Conservation (phyloP, 1,140 invertebrate species). For the Papilio dardanus region DNA sequence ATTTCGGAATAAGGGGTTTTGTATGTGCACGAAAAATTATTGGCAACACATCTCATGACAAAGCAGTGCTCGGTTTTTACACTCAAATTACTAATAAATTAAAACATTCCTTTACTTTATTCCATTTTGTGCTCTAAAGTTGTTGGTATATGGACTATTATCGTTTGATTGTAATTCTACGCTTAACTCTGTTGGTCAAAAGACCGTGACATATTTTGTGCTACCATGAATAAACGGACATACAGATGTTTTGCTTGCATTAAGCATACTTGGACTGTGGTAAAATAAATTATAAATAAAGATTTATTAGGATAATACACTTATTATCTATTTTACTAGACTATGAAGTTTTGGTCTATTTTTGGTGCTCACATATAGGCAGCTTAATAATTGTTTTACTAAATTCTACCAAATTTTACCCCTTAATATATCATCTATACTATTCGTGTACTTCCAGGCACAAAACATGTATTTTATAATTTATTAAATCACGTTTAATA, state of each 20-base stretch:
- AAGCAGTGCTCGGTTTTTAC: neutral
- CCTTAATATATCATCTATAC: too few species aligned
- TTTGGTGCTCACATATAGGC: too few species aligned
- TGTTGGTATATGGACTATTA: constrained; percentile 13
- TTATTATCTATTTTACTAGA: neutral
- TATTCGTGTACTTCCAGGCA: too few species aligned
- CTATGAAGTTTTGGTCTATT: neutral
- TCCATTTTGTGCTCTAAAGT: constrained; percentile 39
- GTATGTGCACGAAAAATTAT: constrained; percentile 2
- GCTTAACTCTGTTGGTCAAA: constrained; percentile 45
- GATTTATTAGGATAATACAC: neutral
- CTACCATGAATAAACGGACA: constrained; percentile 75
- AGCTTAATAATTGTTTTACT: too few species aligned
- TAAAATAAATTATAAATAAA: neutral
- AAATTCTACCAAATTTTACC: too few species aligned
- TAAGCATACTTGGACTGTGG: constrained; percentile 34
- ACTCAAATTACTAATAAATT: constrained; percentile 25
- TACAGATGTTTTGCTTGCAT: constrained; percentile 40
- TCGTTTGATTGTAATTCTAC: constrained; percentile 8
- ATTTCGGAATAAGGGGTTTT: too few species aligned
- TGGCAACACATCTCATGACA: neutral
- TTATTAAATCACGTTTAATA: too few species aligned
- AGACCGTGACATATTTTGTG: constrained; percentile 69
- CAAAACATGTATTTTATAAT: too few species aligned
- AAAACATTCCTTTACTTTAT: neutral